phyloP scores from a whole-genome alignment of 2,113 vertebrate species.

The Piprites chloris region DNA sequence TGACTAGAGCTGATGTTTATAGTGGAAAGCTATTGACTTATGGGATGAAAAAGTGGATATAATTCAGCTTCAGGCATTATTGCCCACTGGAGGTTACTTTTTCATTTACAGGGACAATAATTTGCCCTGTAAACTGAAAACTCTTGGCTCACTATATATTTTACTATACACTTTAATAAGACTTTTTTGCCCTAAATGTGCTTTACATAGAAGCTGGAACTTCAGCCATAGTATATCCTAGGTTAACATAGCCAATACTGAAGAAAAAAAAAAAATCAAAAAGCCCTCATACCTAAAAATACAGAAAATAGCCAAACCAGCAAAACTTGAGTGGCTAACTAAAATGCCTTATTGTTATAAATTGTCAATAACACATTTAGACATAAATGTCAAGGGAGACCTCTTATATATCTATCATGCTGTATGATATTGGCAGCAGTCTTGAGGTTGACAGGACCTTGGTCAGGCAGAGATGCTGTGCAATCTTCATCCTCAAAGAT shows the following conservation, averaged over 20 bases:
- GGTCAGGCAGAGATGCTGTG: neutral
- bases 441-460: neutral
- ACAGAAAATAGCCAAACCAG: neutral
- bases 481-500: neutral
- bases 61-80: slow-evolving; percentile 64
- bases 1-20: slow-evolving; percentile 68
- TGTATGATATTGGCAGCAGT: neutral
- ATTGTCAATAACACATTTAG: neutral
- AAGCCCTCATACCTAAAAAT: accelerated
- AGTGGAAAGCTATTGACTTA: slow-evolving; percentile 68
- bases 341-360: neutral
- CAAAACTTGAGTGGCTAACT: neutral
- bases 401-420: neutral
- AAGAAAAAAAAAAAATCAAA: neutral
- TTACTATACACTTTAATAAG: slow-evolving; percentile 29
- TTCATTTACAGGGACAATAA: slow-evolving; percentile 63
- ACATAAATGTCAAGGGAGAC: neutral
- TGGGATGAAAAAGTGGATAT: slow-evolving; percentile 61
- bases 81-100: slow-evolving; percentile 63
- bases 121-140: slow-evolving; percentile 64
- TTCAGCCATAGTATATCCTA: neutral
- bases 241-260: neutral
- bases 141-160: slow-evolving; percentile 47
- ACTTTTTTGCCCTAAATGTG: neutral
- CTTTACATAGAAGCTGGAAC: neutral